Percentiles rank a stretch among this genome's conserved stretches.
phyloP scores from a whole-genome alignment of 2,888 invertebrate species.

The Schizaphis graminum region DNA sequence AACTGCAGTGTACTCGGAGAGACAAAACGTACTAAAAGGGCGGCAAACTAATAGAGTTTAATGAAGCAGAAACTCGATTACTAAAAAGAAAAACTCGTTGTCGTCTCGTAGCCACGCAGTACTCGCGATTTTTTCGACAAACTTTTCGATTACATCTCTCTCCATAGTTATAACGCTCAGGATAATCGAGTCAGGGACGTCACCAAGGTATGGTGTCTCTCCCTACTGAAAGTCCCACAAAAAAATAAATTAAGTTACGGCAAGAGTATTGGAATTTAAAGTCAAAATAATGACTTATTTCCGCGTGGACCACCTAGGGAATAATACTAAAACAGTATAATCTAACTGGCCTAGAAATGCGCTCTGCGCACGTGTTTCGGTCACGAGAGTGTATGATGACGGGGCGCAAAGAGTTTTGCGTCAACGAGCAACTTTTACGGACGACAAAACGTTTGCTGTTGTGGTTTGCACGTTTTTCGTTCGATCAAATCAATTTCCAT shows the following conservation, averaged over 20 bases:
- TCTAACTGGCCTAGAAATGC: neutral
- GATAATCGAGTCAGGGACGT: constrained; percentile 35
- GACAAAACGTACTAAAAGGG: neutral
- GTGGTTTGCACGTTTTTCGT: neutral
- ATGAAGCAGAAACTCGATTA: constrained; percentile 62
- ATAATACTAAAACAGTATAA: neutral
- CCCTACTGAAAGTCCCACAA: neutral
- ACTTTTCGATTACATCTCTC: constrained; percentile 54
- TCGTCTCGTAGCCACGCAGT: neutral
- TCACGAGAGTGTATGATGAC: neutral
- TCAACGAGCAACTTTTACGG: neutral
- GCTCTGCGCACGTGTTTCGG: neutral
- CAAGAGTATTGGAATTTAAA: neutral
- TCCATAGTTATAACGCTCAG: neutral
- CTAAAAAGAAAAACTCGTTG: neutral
- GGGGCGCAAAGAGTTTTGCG: neutral
- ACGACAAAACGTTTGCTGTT: neutral
- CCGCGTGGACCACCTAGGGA: neutral
- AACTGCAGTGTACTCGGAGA: constrained; percentile 1
- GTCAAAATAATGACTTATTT: neutral
- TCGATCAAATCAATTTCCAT: neutral
- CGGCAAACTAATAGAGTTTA: constrained; percentile 41
- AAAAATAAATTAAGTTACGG: neutral
- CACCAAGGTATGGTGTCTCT: neutral
- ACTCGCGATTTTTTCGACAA: constrained; percentile 8